phyloP scores from a whole-genome alignment of 2,888 invertebrate genomes.

The Hyposoter dolosus region DNA sequence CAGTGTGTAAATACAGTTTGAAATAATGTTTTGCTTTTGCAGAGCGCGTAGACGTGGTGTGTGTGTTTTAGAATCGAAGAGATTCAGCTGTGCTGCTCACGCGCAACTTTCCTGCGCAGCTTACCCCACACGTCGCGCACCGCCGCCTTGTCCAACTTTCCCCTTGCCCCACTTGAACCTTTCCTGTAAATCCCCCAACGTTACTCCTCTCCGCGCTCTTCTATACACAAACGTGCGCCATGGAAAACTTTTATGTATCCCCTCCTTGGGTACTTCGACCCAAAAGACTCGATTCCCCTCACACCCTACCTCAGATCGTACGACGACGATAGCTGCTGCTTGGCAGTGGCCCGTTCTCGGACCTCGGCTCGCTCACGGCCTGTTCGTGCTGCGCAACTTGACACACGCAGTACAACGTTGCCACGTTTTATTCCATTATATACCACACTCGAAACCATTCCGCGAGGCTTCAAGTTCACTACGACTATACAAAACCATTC shows the following conservation, averaged over 20 bases:
- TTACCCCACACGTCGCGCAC: slow-evolving; percentile 35
- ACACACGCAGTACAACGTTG: slow-evolving; percentile 78
- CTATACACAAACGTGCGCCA: slow-evolving; percentile 19
- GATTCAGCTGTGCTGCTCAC: slow-evolving; percentile 22
- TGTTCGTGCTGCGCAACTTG: slow-evolving; percentile 79
- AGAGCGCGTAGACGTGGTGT: neutral
- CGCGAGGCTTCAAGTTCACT: neutral
- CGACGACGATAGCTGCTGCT: slow-evolving; percentile 42
- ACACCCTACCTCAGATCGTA: slow-evolving; percentile 34
- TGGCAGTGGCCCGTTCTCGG: slow-evolving; percentile 68
- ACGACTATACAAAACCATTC: slow-evolving; percentile 29
- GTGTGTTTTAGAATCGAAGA: slow-evolving; percentile 25
- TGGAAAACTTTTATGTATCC: slow-evolving; percentile 67
- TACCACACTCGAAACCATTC: neutral
- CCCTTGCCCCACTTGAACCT: slow-evolving; percentile 6
- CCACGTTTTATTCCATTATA: slow-evolving; percentile 67
- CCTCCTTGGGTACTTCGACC: slow-evolving; percentile 31
- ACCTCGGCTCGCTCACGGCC: slow-evolving; percentile 68
- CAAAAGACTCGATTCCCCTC: slow-evolving; percentile 49
- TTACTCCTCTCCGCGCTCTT: slow-evolving; percentile 30
- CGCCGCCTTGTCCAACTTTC: slow-evolving; percentile 24
- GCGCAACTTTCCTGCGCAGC: slow-evolving; percentile 37
- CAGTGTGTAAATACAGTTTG: neutral
- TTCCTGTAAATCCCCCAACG: slow-evolving; percentile 4
- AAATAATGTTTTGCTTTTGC: slow-evolving; percentile 5